Conservation (phyloP, 2,113 vertebrate species). For the Holacanthus passer region DNA sequence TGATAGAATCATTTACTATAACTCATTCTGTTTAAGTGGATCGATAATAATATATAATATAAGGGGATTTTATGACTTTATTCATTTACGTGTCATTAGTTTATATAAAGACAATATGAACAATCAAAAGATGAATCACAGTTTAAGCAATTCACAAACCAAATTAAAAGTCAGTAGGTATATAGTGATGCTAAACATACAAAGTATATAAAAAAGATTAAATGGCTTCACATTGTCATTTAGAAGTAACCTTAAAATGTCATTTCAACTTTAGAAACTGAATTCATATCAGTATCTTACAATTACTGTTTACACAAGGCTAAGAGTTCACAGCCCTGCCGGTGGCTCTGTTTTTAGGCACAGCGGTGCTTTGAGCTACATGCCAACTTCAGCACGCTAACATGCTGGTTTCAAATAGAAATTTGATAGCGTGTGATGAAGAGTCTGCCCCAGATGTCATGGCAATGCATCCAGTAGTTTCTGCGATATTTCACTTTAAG, state of each 20-base stretch:
- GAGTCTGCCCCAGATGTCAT: too few relatives aligned
- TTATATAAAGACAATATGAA: not conserved
- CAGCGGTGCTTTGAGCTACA: too few relatives aligned
- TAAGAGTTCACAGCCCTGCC: too few relatives aligned
- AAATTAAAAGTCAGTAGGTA: not conserved
- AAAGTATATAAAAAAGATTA: not conserved
- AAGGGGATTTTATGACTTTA: not conserved
- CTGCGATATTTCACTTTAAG: too few relatives aligned
- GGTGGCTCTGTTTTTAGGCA: too few relatives aligned
- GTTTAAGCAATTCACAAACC: not conserved
- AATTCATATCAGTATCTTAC: not conserved
- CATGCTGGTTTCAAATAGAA: too few relatives aligned
- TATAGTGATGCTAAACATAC: not conserved
- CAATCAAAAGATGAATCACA: not conserved
- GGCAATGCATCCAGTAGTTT: too few relatives aligned
- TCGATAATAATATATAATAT: too few relatives aligned
- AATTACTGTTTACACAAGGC: not conserved
- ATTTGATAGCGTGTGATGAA: too few relatives aligned
- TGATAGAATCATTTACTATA: not conserved
- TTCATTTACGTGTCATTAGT: not conserved
- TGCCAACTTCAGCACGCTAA: too few relatives aligned
- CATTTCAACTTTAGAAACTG: not conserved
- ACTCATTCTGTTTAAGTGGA: not conserved
- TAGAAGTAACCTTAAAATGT: not conserved
- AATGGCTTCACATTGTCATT: not conserved